Evolutionary conservation across 2,888 invertebrate species (phyloP), one percentile per base, ranked within the genome.

Genomic region (Troilus luridus): DNA sequence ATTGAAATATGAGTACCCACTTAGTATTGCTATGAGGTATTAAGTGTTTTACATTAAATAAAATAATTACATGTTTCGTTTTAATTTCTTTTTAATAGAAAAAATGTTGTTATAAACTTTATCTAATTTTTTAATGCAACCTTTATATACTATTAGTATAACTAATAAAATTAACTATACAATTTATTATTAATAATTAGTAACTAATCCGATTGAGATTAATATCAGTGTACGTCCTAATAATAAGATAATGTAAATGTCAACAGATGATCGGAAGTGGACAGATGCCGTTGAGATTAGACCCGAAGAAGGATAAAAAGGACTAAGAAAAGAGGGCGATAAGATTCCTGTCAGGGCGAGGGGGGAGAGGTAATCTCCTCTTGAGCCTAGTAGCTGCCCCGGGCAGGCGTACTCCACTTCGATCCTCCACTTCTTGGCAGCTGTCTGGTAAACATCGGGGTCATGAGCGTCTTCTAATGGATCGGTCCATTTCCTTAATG

Each of bases 361-460:
- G 72, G 27, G 14, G 56, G 56, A 56, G 85, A 14, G 54, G 58
- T 85, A 56, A 85, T 85, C 85, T 21, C 11, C 85, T 54, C 81
- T 81, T 54, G 17, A 54, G 81, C 56, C 85, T 85, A 56, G 85
- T 12, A 56, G 14, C 72, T 85, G 85, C 56, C 56, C 85, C 21
- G 85, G n/a, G 56, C 85, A 85, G 85, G 56, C 85, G 11, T 56
- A 85, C 85, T 85, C 85, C 56, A 85, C 85, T 85, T 58, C 21
- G 56, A 85, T 56, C 85, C 56, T 85, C 85, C 11, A 56, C 85
- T 56, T 85, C 56, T 54, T 58, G 81, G n/a, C 56, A 56, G 85
- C 85, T 58, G 85, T 85, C 85, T 85, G 85, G 85, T 56, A 41
- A 81, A 72, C 72, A 72, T 72, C 72, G n/a, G n/a, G 72, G 72